Evolutionary conservation across 2,113 vertebrate genomes (phyloP).

Genomic region (Felis chaus): DNA sequence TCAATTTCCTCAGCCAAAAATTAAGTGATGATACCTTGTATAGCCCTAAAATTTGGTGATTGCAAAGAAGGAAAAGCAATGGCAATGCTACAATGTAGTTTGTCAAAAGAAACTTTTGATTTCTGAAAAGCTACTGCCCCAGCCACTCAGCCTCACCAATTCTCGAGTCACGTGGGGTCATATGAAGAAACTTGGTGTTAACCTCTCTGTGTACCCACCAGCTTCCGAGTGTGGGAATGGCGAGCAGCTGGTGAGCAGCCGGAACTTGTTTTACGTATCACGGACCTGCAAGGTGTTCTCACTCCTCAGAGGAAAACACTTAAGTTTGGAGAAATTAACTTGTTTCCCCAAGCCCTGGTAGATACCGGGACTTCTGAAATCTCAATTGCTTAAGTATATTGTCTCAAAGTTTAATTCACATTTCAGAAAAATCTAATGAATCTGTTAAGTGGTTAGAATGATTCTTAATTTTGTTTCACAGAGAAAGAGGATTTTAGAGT

Average conservation of each 20-base stretch:
- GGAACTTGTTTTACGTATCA: not conserved
- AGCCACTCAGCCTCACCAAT: not conserved
- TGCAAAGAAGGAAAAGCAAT: not conserved
- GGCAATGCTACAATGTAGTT: not conserved
- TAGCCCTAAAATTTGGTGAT: not conserved
- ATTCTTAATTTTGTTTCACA: slow-evolving; percentile 3
- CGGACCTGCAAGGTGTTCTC: not conserved
- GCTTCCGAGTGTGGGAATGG: rapidly evolving
- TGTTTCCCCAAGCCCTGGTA: not conserved
- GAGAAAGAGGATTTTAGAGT: not conserved
- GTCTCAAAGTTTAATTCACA: not conserved
- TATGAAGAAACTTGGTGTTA: not conserved
- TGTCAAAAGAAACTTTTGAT: not conserved
- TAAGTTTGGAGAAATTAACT: not conserved
- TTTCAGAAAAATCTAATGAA: not conserved
- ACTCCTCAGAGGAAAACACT: not conserved
- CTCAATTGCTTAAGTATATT: not conserved
- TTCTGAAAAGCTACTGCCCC: not conserved
- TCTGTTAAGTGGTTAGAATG: not conserved
- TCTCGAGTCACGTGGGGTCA: not conserved
- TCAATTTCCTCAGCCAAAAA: not conserved
- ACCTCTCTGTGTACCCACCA: rapidly evolving
- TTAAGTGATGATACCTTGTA: not conserved
- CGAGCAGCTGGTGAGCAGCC: not conserved
- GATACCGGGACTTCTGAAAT: not conserved